These are phyloP conservation scores for Nixonia krombeini DNA, from an alignment of 1,140 invertebrate species.

Conservation along the genomic window DNA sequence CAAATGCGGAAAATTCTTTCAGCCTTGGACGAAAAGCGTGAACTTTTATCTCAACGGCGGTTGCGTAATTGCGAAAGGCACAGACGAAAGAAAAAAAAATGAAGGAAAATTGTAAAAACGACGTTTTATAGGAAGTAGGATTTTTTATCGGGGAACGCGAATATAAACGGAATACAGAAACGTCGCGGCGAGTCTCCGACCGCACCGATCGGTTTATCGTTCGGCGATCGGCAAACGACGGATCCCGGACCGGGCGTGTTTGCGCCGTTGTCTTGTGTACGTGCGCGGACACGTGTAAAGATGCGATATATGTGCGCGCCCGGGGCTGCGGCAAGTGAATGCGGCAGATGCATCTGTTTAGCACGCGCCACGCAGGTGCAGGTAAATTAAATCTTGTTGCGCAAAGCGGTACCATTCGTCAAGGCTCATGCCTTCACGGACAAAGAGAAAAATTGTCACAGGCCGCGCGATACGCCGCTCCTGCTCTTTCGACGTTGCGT, in stretches of 20 bases:
- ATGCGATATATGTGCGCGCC: constrained; percentile 1
- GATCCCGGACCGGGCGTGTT: not conserved
- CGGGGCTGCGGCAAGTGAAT: constrained; percentile 9
- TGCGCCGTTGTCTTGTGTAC: not conserved
- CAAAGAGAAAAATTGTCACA: constrained; percentile 5
- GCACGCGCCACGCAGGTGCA: constrained; percentile 44
- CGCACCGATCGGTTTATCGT: too few species aligned
- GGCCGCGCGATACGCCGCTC: too few species aligned
- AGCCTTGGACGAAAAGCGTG: too few species aligned
- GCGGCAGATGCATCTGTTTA: constrained; percentile 36
- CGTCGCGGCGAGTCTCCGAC: not conserved
- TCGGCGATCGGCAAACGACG: not conserved
- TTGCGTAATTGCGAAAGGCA: too few species aligned
- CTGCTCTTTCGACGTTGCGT: too few species aligned
- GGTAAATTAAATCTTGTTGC: constrained; percentile 44
- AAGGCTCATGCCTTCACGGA: constrained; percentile 22
- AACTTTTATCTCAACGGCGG: too few species aligned
- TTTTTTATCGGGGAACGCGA: not conserved
- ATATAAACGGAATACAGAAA: constrained; percentile 1
- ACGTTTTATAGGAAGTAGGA: too few species aligned
- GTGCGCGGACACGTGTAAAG: constrained; percentile 8
- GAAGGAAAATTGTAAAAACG: too few species aligned
- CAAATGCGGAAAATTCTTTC: too few species aligned
- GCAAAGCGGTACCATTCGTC: constrained; percentile 35
- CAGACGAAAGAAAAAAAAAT: too few species aligned